Conservation (phyloP, 2,113 vertebrate species). For the Ceyx melanurus region DNA sequence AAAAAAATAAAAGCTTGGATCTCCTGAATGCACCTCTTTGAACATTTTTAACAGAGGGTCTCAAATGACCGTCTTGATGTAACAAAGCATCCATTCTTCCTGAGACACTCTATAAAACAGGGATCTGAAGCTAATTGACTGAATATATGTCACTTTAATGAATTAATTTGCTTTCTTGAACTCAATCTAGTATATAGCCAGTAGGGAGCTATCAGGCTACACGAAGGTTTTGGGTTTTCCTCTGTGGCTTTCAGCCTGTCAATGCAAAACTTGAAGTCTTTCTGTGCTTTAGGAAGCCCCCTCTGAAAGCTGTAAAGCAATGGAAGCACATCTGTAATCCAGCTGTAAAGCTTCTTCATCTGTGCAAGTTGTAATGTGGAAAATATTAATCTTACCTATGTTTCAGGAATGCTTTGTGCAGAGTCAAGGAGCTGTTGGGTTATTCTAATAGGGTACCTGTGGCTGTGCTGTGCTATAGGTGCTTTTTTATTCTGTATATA, state of each 20-base stretch:
- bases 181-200: conserved; percentile 3
- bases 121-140: conserved; percentile 29
- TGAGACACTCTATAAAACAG: neutral
- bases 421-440: neutral
- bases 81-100: conserved; percentile 34
- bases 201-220: conserved; percentile 52
- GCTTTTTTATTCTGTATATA: neutral
- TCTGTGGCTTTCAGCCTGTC: neutral
- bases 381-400: neutral
- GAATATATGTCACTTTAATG: conserved; percentile 41
- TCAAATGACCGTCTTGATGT: neutral
- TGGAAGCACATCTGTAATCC: neutral
- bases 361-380: neutral
- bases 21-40: conserved; percentile 13
- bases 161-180: conserved; percentile 58
- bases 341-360: neutral
- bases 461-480: neutral
- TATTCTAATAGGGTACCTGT: neutral
- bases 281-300: neutral
- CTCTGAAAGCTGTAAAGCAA: neutral
- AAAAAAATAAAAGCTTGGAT: neutral
- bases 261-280: neutral
- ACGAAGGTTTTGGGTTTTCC: neutral
- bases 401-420: neutral
- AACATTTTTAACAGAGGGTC: neutral